Evolutionary conservation across 1,140 invertebrate genomes (phyloP).

Genomic region (Belonocnema kinseyi): DNA sequence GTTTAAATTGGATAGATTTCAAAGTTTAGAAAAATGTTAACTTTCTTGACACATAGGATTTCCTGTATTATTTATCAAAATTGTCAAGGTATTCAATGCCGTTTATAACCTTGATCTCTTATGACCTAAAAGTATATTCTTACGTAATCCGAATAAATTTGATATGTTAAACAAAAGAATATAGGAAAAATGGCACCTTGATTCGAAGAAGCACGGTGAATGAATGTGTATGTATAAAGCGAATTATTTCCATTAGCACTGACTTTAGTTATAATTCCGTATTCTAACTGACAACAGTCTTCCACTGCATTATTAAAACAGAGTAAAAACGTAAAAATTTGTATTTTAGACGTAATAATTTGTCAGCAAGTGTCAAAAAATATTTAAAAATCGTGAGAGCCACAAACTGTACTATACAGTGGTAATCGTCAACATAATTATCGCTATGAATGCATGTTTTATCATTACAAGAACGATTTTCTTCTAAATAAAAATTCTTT

Average conservation of each 20-base stretch:
- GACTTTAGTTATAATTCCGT: not conserved
- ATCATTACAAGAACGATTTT: not conserved
- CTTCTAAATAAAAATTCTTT: not conserved
- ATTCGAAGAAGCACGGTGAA: slow-evolving; percentile 68
- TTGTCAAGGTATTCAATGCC: not conserved
- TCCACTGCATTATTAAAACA: slow-evolving; percentile 20
- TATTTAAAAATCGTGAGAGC: not conserved
- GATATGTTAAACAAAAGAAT: slow-evolving; percentile 39
- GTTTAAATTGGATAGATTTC: too few species aligned
- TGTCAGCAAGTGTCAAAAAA: not conserved
- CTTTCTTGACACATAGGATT: too few species aligned
- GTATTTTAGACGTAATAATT: not conserved
- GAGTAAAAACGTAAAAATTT: not conserved
- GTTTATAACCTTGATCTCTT: not conserved
- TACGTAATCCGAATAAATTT: not conserved
- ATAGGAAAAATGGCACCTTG: slow-evolving; percentile 66
- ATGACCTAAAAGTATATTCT: not conserved
- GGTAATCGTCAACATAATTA: not conserved
- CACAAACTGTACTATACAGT: not conserved
- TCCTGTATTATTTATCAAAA: too few species aligned
- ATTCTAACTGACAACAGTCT: not conserved
- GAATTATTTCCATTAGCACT: slow-evolving; percentile 25
- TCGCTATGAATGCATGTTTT: not conserved
- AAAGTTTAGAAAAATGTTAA: too few species aligned
- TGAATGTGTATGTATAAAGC: slow-evolving; percentile 23